Evolutionary conservation across 92 coral and sea anemone species (phyloP).

Genomic region (Zoanthus solanderi): DNA sequence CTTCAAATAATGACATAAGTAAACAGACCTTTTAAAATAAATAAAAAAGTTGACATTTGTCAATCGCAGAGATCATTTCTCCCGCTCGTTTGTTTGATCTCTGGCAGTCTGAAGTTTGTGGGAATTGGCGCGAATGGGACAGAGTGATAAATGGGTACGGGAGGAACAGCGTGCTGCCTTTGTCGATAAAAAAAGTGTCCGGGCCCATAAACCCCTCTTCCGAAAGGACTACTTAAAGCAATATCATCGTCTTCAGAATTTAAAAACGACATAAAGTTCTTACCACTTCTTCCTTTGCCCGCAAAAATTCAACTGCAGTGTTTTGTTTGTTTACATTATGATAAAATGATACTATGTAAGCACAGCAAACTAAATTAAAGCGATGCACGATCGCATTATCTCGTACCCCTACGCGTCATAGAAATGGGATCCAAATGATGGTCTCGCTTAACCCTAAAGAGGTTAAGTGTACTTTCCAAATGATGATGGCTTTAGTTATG

Average conservation of each 20-base stretch:
- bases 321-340: neutral
- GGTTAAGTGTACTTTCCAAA: neutral
- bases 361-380: neutral
- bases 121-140: neutral
- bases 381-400: too few relatives aligned
- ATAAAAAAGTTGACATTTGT: neutral
- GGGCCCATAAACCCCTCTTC: neutral
- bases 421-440: too few relatives aligned
- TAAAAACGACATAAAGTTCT: neutral
- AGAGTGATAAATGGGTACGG: neutral
- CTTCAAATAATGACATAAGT: too few relatives aligned
- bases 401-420: neutral
- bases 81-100: neutral
- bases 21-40: too few relatives aligned
- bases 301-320: neutral
- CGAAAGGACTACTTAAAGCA: neutral
- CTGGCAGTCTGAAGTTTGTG: neutral
- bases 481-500: too few relatives aligned
- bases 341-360: neutral
- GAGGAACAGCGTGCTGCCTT: neutral
- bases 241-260: neutral
- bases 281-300: neutral
- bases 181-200: conserved; percentile 1
- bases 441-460: neutral
- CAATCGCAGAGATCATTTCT: neutral